These are phyloP conservation scores for Andrena fulva DNA, from an alignment of 2,888 invertebrate species.

Conservation along the genomic window DNA sequence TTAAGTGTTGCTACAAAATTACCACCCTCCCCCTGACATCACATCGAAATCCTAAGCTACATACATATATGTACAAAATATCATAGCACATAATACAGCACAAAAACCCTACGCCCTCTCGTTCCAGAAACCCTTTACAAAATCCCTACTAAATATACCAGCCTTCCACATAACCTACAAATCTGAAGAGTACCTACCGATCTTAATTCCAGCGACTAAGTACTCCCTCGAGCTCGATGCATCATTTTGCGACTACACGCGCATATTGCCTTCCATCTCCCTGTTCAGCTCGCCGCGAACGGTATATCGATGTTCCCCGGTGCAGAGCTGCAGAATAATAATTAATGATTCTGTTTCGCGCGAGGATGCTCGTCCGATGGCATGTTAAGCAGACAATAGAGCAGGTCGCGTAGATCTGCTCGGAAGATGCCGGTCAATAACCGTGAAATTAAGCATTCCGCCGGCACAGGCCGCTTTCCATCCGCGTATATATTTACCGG, in stretches of 20 bases:
- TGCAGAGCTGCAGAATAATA: conserved; percentile 37
- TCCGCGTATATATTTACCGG: conserved; percentile 72
- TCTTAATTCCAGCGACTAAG: too few species aligned
- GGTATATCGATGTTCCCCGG: not conserved
- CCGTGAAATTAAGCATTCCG: conserved; percentile 73
- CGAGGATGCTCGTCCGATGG: conserved; percentile 32
- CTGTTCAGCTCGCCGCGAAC: not conserved
- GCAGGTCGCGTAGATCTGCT: conserved; percentile 62
- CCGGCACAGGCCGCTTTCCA: conserved; percentile 64
- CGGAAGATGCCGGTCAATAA: conserved; percentile 65
- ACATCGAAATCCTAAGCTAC: too few species aligned
- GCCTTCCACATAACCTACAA: too few species aligned
- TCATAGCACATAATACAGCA: too few species aligned
- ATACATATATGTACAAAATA: too few species aligned
- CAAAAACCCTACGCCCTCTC: too few species aligned
- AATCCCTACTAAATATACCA: too few species aligned
- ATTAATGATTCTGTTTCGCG: conserved; percentile 54
- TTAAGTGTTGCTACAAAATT: not conserved
- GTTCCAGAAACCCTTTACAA: too few species aligned
- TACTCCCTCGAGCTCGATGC: too few species aligned
- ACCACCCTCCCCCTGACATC: not conserved
- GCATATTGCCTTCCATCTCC: not conserved
- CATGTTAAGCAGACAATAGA: conserved; percentile 62
- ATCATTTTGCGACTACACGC: too few species aligned
- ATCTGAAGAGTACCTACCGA: too few species aligned